Evolutionary conservation across 2,797 vertebrate genomes (phyloP).

Genomic region (Galago senegalensis): DNA sequence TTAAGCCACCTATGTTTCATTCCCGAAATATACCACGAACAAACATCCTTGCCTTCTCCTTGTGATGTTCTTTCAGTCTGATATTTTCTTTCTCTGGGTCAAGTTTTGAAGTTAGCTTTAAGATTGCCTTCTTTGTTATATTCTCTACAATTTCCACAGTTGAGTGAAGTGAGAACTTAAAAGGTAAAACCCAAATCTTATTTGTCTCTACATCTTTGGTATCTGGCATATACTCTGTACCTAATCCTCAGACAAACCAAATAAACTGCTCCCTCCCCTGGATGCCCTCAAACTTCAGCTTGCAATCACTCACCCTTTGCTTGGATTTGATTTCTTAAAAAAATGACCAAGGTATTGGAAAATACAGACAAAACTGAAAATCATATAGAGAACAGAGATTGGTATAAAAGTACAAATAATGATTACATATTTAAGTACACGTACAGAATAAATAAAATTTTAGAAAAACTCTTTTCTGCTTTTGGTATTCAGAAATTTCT

Average conservation of each 20-base stretch:
- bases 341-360: neutral
- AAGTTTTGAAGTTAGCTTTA: slow-evolving; percentile 31
- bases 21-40: neutral
- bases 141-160: neutral
- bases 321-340: neutral
- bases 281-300: neutral
- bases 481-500: slow-evolving; percentile 23
- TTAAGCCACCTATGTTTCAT: neutral
- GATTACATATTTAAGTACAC: neutral
- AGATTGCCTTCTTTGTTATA: neutral
- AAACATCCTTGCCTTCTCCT: neutral
- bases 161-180: neutral
- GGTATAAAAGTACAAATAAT: neutral
- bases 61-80: neutral
- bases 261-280: neutral
- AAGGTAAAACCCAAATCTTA: neutral
- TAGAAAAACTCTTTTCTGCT: neutral
- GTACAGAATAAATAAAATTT: neutral
- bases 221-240: neutral
- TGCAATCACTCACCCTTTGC: neutral
- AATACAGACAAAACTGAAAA: neutral
- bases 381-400: neutral
- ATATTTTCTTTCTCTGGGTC: neutral
- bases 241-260: neutral
- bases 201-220: neutral